A percentile compares a stretch with the other conserved stretches of the same genome.
phyloP scores from a whole-genome alignment of 2,888 invertebrate genomes.

The Autographa gamma region DNA sequence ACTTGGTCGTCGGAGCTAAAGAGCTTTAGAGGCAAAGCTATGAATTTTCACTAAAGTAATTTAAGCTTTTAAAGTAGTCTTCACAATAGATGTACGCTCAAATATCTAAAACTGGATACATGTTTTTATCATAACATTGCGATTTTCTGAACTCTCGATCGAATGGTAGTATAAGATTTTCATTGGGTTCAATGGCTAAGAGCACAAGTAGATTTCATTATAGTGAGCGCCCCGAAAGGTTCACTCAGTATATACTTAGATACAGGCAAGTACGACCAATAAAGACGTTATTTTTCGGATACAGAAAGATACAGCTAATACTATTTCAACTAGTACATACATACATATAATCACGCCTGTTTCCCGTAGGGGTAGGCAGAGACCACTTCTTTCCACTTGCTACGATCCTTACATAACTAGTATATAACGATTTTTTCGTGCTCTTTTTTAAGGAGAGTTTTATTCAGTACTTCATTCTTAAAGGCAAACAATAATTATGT shows the following conservation, averaged over 20 bases:
- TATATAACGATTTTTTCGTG: background rate
- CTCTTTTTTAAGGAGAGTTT: background rate
- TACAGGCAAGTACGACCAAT: background rate
- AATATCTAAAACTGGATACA: background rate
- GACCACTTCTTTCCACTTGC: too few relatives aligned
- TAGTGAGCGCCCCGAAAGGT: constrained; percentile 4
- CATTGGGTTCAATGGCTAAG: background rate
- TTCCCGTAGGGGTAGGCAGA: too few relatives aligned
- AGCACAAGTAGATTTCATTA: constrained; percentile 1
- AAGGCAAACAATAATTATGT: constrained; percentile 7
- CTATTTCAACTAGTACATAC: background rate
- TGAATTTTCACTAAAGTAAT: background rate
- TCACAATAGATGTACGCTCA: background rate
- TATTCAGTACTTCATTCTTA: constrained; percentile 9
- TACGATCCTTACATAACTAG: too few relatives aligned
- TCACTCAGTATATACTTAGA: background rate
- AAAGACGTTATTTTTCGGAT: background rate
- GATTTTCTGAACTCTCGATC: background rate
- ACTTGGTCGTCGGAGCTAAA: background rate
- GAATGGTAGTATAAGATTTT: background rate
- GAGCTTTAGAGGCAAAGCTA: constrained; percentile 13
- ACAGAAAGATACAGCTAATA: background rate
- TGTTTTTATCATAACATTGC: background rate
- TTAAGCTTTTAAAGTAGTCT: background rate
- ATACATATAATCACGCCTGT: too few relatives aligned